Base-by-base conservation (phyloP, 2,888 invertebrate species). In the Chalcosyrphus nemorum region DNA sequence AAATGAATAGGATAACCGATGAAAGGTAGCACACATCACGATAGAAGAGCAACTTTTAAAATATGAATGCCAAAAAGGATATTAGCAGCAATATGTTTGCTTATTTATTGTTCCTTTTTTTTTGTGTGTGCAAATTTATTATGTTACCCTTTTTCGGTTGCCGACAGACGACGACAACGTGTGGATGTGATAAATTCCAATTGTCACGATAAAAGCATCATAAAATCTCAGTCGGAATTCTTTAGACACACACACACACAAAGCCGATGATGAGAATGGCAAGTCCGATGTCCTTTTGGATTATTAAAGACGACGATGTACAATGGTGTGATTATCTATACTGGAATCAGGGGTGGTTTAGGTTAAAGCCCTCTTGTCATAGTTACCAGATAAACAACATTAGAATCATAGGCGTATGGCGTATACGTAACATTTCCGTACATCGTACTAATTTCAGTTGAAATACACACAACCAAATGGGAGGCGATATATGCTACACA, bases 21-120 rank as follows among this genome's bases (percentile, higher is more conserved):
- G 47, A 74, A 74, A 74, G 68, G 74, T 63, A 63, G 11, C 41
- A 24, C n/a, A 4, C 24, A 68, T 65, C 61, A 56, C 1, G 70
- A 81, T 84, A 56, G 32, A 50, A 52, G 35, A 47, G n/a, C 21
- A 24, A 52, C 6, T 17, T 13, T 9, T 59, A 19, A 32, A 52
- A 50, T 63, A 78, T 57, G 65, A 74, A 80, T 63, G 61, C 43
- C 52, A 38, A 65, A 59, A 74, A 84, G 78, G 74, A 75, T 57
- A 80, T 80, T 80, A 75, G 65, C 61, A 63, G 70, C 84, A 80
- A 80, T 84, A 80, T 80, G 84, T 65, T 57, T 56, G 50, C 47
- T 70, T 77, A 70, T 80, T 84, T 84, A 75, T 80, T 70, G 52
- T 17, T 29, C 35, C 27, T 38, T 54, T 57, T 15, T 47, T 41